Base-by-base conservation (phyloP, 2,888 invertebrate genomes). In the Conus canariensis region DNA sequence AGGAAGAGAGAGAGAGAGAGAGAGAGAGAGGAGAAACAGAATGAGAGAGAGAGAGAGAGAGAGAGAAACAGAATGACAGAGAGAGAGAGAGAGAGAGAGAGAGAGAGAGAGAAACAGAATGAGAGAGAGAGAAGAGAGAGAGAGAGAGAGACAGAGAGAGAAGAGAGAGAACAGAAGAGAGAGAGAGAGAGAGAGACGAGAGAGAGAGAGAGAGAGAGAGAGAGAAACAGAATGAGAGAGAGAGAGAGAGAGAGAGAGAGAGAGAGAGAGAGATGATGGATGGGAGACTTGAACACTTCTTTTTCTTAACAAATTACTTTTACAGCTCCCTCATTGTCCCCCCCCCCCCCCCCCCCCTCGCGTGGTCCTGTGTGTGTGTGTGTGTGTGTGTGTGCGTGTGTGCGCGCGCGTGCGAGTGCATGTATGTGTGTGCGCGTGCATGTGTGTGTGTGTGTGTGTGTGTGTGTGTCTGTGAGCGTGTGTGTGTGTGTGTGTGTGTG, bases 371-470 rank as follows among this genome's bases (percentile, higher is more conserved):
- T 67, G 87, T 87, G 87, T 30, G 87, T 70, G 70, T 7, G 64
- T 7, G 64, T 64, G 64, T 7, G 64, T 64, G 64, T 7, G 64
- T 64, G 64, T 7, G 7, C 70, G 87, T 87, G 87, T 67, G 87
- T 67, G 87, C 70, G 70, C 9, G 87, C 12, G 87, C 45, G 67
- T 58, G 87, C 6, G 85, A 3, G 85, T 64, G 85, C 25, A 25
- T 60, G 87, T 67, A 12, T 87, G 87, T 45, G 70, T 87, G 70
- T 67, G 70, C 67, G 70, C 8, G 70, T 70, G 87, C 45, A 14
- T 67, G 67, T 25, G 87, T 87, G 87, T 70, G 85, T 85, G 85
- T 85, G 85, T 64, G 58, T 45, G 58, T 12, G 14, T 58, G 58
- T 12, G n/a, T n/a, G 9, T 45, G 87, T 64, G 87, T 70, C 5